Conservation (phyloP, 2,888 invertebrate species). For the Onchidella celtica region DNA sequence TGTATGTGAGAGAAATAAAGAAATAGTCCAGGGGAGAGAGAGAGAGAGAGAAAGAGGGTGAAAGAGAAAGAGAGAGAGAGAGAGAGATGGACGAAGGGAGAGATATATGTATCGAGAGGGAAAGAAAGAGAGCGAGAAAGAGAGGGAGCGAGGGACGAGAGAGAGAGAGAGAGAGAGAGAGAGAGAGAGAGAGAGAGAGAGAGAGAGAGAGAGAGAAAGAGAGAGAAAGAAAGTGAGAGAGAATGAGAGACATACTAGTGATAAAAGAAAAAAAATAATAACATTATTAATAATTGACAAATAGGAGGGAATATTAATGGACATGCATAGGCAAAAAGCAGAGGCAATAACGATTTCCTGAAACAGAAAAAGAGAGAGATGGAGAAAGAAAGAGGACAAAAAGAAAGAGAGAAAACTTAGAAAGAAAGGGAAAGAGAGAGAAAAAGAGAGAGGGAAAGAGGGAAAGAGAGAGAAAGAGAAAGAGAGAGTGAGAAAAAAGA, state of each 20-base stretch:
- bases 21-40: too few species aligned
- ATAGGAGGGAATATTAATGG: background rate
- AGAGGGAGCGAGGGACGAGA: too few species aligned
- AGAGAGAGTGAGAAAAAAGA: too few species aligned
- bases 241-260: background rate
- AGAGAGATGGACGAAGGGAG: too few species aligned
- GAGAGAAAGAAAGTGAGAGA: background rate
- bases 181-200: background rate
- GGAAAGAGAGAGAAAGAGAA: background rate
- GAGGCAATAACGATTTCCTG: background rate
- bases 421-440: background rate
- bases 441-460: background rate
- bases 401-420: background rate
- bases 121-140: background rate
- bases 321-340: background rate
- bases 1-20: too few species aligned
- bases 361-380: background rate
- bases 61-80: too few species aligned
- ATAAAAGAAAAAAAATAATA: background rate
- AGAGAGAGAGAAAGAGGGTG: too few species aligned
- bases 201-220: background rate
- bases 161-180: background rate
- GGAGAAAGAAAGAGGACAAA: too few species aligned
- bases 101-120: too few species aligned
- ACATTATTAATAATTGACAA: background rate